Evolutionary conservation across 2,797 vertebrate species (phyloP).

Genomic region (Hozukius guyotensis): DNA sequence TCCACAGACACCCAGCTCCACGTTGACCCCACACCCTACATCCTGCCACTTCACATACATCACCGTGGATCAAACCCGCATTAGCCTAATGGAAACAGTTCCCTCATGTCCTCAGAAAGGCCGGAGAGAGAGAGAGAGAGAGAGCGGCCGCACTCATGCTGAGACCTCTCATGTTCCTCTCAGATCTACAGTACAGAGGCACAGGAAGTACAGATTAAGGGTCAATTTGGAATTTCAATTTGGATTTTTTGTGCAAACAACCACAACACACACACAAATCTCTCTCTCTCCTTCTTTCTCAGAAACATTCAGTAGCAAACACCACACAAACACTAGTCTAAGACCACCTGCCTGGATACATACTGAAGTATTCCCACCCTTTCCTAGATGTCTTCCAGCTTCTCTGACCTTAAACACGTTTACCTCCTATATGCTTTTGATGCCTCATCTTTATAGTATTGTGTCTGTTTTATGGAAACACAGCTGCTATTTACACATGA

Average conservation of each 20-base stretch:
- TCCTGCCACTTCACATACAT: constrained; percentile 67
- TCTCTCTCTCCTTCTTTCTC: background rate
- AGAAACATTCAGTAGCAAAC: constrained; percentile 9
- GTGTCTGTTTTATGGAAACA: constrained; percentile 9
- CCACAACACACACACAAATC: background rate
- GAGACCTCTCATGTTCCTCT: constrained; percentile 60
- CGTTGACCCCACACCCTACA: constrained; percentile 60
- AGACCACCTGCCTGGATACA: background rate
- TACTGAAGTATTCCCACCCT: background rate
- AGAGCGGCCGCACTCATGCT: constrained; percentile 31
- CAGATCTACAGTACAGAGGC: constrained; percentile 46
- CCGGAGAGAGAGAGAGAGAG: constrained; percentile 28
- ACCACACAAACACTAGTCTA: background rate
- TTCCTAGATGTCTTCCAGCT: background rate
- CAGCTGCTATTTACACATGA: constrained; percentile 3
- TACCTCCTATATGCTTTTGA: constrained; percentile 13
- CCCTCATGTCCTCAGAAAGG: constrained; percentile 62
- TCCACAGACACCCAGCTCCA: constrained; percentile 64
- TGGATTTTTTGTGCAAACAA: constrained; percentile 29
- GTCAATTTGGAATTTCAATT: constrained; percentile 63
- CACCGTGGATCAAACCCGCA: constrained; percentile 67
- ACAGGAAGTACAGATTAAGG: constrained; percentile 69
- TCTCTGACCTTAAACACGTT: constrained; percentile 7
- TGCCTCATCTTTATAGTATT: background rate
- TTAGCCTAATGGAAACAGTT: constrained; percentile 74